A percentile compares a stretch with the other conserved stretches of the same genome.
Conservation (phyloP, 2,888 invertebrate species). For the Isotomurus palustris region DNA sequence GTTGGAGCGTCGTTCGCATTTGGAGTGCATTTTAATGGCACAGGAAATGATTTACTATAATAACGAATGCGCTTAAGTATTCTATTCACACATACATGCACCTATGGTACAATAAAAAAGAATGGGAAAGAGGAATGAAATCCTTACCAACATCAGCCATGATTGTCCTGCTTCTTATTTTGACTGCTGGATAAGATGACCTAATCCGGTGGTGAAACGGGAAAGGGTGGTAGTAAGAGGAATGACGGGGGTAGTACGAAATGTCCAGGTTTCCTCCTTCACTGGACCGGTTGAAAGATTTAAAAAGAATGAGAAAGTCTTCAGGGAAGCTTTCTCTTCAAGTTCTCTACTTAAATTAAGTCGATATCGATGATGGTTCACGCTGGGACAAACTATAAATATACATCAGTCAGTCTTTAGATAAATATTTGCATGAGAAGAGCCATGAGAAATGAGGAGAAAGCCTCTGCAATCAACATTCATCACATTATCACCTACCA, state of each 20-base stretch:
- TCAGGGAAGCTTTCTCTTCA: neutral
- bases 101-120: too few relatives aligned
- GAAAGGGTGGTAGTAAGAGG: slow-evolving; percentile 27
- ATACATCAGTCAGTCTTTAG: too few relatives aligned
- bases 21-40: too few relatives aligned
- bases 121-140: neutral
- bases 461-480: too few relatives aligned
- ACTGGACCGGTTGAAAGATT: neutral
- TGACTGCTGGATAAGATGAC: slow-evolving; percentile 32
- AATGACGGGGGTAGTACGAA: slow-evolving; percentile 18
- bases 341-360: neutral
- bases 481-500: too few relatives aligned
- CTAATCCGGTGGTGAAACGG: slow-evolving; percentile 32
- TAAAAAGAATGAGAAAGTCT: neutral
- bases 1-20: too few relatives aligned
- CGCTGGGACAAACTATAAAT: too few relatives aligned
- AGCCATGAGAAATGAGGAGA: too few relatives aligned
- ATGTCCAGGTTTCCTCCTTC: slow-evolving; percentile 7
- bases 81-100: too few relatives aligned
- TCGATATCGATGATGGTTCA: slow-evolving; percentile 1
- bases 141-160: slow-evolving; percentile 40
- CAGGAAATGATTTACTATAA: too few relatives aligned
- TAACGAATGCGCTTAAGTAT: too few relatives aligned
- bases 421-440: too few relatives aligned
- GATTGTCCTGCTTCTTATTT: slow-evolving; percentile 32